Percentiles rank a stretch among this genome's conserved stretches.
Conservation (phyloP, 2,797 vertebrate genomes). For the Malurus splendens region DNA sequence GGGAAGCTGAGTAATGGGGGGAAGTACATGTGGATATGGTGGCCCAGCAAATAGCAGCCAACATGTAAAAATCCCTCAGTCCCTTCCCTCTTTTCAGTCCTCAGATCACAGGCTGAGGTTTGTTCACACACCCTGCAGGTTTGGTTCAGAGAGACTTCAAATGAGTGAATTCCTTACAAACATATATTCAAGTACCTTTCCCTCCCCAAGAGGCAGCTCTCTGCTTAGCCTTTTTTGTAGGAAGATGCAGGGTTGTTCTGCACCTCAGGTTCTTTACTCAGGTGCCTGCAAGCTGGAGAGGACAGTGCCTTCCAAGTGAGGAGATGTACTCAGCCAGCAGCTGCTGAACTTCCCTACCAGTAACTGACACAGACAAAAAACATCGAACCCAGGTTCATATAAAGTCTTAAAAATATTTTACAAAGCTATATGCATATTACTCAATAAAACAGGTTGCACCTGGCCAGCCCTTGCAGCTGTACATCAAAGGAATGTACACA, state of each 20-base stretch:
- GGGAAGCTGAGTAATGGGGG: background rate
- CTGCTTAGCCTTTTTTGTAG: background rate
- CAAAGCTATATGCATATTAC: background rate
- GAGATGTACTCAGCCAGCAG: background rate
- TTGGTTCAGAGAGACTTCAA: background rate
- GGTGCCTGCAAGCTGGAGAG: background rate
- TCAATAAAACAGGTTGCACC: constrained; percentile 13
- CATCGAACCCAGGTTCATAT: background rate
- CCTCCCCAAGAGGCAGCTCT: background rate
- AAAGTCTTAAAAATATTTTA: background rate
- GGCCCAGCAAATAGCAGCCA: background rate
- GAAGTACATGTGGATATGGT: background rate
- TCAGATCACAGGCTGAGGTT: background rate
- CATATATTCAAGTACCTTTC: background rate
- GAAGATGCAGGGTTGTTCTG: background rate
- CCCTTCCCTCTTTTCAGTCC: background rate
- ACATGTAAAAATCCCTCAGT: background rate
- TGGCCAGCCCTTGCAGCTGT: constrained; percentile 24
- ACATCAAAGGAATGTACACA: constrained; percentile 1
- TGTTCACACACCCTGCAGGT: background rate
- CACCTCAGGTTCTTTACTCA: background rate
- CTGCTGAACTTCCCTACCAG: background rate
- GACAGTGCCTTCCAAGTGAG: background rate
- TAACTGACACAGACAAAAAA: background rate
- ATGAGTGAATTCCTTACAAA: background rate